Evolutionary conservation across 1,140 invertebrate genomes (phyloP).

Genomic region (Mizuhopecten yessoensis): DNA sequence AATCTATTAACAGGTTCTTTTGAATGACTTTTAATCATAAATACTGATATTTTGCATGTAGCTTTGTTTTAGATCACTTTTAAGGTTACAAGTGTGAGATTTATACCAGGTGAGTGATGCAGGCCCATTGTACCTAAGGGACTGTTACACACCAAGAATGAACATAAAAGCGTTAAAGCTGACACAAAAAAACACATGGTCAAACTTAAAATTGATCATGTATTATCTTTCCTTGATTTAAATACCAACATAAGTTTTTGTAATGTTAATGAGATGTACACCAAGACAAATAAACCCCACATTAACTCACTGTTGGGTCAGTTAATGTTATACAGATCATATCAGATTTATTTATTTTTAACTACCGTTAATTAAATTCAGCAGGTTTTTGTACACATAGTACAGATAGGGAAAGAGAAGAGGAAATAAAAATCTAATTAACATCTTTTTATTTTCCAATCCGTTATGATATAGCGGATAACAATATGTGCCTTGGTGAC

Average conservation of each 20-base stretch:
- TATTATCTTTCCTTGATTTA: not conserved
- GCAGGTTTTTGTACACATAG: constrained; percentile 7
- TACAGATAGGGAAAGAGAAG: not conserved
- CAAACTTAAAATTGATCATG: not conserved
- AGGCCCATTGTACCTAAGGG: no score
- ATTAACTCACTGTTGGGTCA: not conserved
- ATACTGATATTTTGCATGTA: no score
- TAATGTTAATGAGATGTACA: not conserved
- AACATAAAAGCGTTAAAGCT: not conserved
- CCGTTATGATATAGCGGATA: not conserved
- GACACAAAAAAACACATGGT: constrained; percentile 18
- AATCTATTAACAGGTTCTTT: no score
- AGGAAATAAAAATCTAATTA: constrained; percentile 22
- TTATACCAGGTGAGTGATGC: no score
- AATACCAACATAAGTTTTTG: not conserved
- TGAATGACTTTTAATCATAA: no score
- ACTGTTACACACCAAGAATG: not conserved
- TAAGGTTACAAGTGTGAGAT: no score
- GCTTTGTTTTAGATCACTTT: no score
- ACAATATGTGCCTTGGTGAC: not conserved
- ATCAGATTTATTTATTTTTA: not conserved
- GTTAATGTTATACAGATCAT: not conserved
- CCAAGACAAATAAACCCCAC: not conserved
- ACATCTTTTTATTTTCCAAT: constrained; percentile 35
- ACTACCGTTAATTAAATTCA: not conserved